Evolutionary conservation across 2,888 invertebrate species (phyloP).

Genomic region (Heliconius aoede): DNA sequence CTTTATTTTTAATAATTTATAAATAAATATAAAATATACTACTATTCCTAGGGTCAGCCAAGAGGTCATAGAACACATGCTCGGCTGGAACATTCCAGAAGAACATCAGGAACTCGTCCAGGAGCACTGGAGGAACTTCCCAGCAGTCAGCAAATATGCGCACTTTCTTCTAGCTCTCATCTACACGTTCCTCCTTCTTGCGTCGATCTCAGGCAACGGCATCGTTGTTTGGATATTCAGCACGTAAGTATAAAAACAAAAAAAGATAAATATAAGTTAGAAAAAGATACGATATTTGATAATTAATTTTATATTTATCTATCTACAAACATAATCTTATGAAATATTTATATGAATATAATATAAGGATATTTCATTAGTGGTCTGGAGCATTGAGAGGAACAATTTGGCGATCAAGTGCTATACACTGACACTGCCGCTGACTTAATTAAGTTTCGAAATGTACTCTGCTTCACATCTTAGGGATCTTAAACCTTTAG

Average conservation of each 20-base stretch:
- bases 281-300: too few species aligned
- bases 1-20: neutral
- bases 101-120: conserved; percentile 86
- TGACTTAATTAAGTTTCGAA: conserved; percentile 76
- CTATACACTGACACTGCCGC: conserved; percentile 58
- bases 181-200: conserved; percentile 85
- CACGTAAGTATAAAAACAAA: conserved; percentile 82
- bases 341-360: neutral
- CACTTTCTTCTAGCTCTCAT: conserved; percentile 86
- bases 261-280: neutral
- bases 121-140: conserved; percentile 87
- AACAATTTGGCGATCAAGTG: conserved; percentile 68
- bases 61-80: conserved; percentile 77
- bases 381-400: conserved; percentile 29
- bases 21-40: neutral
- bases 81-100: conserved; percentile 88
- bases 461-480: conserved; percentile 36
- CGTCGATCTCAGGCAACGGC: conserved; percentile 87
- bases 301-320: too few species aligned
- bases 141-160: conserved; percentile 86
- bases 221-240: conserved; percentile 89
- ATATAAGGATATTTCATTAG: neutral
- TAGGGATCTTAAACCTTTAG: conserved; percentile 23
- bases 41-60: conserved; percentile 65
- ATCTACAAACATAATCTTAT: neutral